phyloP scores from a whole-genome alignment of 2,113 vertebrate species.

The Aythya baeri region DNA sequence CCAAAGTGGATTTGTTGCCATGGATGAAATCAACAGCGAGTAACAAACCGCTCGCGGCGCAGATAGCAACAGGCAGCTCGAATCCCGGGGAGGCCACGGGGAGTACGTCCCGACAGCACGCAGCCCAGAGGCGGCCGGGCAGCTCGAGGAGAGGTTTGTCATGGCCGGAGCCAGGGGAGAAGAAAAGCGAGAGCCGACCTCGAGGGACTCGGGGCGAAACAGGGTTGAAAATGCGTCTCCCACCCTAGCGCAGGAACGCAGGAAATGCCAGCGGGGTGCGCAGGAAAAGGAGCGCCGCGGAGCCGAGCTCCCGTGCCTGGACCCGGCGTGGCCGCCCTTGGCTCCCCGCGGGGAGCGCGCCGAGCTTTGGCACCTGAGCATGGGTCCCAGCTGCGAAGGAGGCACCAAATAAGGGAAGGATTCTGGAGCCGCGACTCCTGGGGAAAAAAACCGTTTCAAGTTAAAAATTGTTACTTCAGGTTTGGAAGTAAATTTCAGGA shows the following conservation, averaged over 20 bases:
- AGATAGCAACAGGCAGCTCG: constrained; percentile 54
- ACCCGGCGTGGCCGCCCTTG: background rate
- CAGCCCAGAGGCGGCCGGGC: background rate
- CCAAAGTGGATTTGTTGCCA: constrained; percentile 60
- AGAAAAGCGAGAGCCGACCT: background rate
- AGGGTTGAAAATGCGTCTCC: background rate
- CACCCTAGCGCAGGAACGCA: background rate
- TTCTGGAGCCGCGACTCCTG: constrained; percentile 75
- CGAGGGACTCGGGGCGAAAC: background rate
- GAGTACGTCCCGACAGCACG: constrained; percentile 15
- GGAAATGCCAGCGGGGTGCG: background rate
- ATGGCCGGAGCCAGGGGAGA: background rate
- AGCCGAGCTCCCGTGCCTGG: rapidly evolving
- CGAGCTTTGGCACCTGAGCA: constrained; percentile 69
- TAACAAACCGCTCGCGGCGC: constrained; percentile 48
- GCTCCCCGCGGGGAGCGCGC: background rate
- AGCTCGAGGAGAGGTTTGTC: background rate
- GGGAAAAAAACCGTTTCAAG: constrained; percentile 81
- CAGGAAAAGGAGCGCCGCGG: background rate
- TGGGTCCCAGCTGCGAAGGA: constrained; percentile 71
- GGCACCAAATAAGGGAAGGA: constrained; percentile 87
- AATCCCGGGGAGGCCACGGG: background rate
- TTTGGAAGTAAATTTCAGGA: constrained; percentile 83
- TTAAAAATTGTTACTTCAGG: constrained; percentile 84
- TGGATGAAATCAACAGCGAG: constrained; percentile 64